Evolutionary conservation across 1,140 invertebrate species (phyloP).

Genomic region (Mercenaria mercenaria): DNA sequence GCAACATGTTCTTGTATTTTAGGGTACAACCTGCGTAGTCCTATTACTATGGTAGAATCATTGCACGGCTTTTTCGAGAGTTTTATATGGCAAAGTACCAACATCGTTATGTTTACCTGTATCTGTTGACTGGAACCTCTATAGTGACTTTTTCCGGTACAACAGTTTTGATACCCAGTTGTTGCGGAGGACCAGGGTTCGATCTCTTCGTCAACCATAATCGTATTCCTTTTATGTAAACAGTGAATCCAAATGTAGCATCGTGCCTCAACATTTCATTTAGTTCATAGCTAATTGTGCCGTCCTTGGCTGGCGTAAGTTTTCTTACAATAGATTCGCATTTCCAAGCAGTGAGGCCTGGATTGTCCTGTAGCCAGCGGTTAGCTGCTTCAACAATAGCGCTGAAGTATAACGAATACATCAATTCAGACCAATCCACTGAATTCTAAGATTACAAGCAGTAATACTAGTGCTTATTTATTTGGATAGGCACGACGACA

Average conservation of each 20-base stretch:
- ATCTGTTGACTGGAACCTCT: slow-evolving; percentile 3
- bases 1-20: too few species aligned
- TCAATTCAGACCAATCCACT: background rate
- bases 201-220: slow-evolving; percentile 68
- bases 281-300: slow-evolving; percentile 51
- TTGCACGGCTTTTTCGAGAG: too few species aligned
- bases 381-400: slow-evolving; percentile 66
- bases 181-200: slow-evolving; percentile 42
- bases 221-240: slow-evolving; percentile 66
- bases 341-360: slow-evolving; percentile 66
- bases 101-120: slow-evolving; percentile 11
- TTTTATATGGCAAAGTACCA: too few species aligned
- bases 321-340: slow-evolving; percentile 71
- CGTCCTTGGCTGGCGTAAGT: slow-evolving; percentile 45
- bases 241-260: slow-evolving; percentile 65
- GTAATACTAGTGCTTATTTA: too few species aligned
- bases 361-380: slow-evolving; percentile 69
- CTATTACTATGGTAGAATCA: too few species aligned
- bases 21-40: too few species aligned
- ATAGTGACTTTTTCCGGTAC: slow-evolving; percentile 62
- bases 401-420: slow-evolving; percentile 49
- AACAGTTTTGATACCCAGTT: slow-evolving; percentile 65
- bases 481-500: too few species aligned
- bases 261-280: slow-evolving; percentile 70
- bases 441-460: background rate